These are phyloP conservation scores for Matsumyia berberina DNA, from an alignment of 2,888 invertebrate species.

Conservation along the genomic window DNA sequence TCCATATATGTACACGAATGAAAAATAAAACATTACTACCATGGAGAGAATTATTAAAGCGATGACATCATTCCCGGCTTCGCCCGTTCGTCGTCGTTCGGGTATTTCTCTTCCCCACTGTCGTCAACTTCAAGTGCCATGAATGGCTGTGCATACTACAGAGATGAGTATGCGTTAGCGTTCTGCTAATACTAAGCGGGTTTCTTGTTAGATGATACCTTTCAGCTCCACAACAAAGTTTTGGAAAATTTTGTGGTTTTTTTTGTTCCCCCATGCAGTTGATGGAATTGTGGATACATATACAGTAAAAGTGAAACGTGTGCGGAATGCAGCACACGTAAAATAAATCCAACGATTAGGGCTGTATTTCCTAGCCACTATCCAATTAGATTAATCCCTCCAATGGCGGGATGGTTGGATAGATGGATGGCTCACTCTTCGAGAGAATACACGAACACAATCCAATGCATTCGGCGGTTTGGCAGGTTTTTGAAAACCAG, in stretches of 20 bases:
- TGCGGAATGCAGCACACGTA: slow-evolving; percentile 40
- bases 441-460: slow-evolving; percentile 21
- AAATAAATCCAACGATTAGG: slow-evolving; percentile 44
- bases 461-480: slow-evolving; percentile 51
- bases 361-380: slow-evolving; percentile 27
- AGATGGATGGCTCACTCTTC: slow-evolving; percentile 9
- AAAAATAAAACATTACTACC: slow-evolving; percentile 55
- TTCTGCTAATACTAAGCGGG: slow-evolving; percentile 28
- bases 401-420: slow-evolving; percentile 10
- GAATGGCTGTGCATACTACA: slow-evolving; percentile 30
- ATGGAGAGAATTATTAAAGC: slow-evolving; percentile 62
- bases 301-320: slow-evolving; percentile 55
- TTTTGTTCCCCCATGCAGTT: not conserved
- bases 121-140: slow-evolving; percentile 23
- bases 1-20: slow-evolving; percentile 32
- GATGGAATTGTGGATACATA: slow-evolving; percentile 4
- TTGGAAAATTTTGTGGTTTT: slow-evolving; percentile 17
- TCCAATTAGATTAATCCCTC: slow-evolving; percentile 58
- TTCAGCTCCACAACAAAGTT: slow-evolving; percentile 12
- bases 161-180: slow-evolving; percentile 43
- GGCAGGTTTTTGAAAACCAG: slow-evolving; percentile 64
- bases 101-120: slow-evolving; percentile 30
- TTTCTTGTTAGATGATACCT: slow-evolving; percentile 16
- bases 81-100: not conserved
- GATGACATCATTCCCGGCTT: slow-evolving; percentile 76